Percentiles rank a stretch among this genome's conserved stretches.
phyloP scores from a whole-genome alignment of 1,140 invertebrate species.

The Periplaneta americana region DNA sequence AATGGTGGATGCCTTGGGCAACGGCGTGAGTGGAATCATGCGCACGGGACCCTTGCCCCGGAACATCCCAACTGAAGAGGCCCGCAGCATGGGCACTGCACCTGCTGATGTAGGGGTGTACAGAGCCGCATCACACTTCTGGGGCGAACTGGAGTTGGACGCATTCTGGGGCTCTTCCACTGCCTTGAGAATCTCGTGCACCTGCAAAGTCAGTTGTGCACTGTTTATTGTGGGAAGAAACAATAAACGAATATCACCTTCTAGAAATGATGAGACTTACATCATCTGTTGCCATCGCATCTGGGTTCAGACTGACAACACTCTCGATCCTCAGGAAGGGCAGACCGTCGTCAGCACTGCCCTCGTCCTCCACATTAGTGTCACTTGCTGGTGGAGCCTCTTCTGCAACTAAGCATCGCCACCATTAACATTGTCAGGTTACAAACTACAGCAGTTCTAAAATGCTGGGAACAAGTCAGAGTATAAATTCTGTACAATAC shows the following conservation, averaged over 20 bases:
- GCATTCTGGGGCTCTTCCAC: constrained; percentile 23
- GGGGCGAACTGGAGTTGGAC: neutral
- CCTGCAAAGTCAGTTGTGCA: constrained; percentile 24
- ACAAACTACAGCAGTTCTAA: too few species aligned
- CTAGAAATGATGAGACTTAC: neutral
- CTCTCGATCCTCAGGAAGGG: constrained; percentile 38
- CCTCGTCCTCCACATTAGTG: constrained; percentile 22
- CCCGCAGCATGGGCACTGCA: neutral
- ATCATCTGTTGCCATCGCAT: constrained; percentile 5
- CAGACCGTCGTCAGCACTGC: constrained; percentile 24
- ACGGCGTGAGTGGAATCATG: neutral
- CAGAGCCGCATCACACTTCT: neutral
- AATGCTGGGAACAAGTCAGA: too few species aligned
- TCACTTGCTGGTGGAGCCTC: neutral
- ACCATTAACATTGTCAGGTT: too few species aligned
- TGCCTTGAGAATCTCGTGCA: constrained; percentile 25
- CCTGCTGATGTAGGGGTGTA: neutral
- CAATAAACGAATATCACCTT: neutral
- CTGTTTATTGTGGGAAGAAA: neutral
- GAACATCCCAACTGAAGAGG: neutral
- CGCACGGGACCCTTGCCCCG: neutral
- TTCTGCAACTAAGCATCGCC: neutral
- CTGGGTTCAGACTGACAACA: constrained; percentile 36
- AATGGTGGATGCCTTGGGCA: neutral
- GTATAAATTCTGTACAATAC: too few species aligned